These are phyloP conservation scores for Lasius platythorax DNA, from an alignment of 2,888 invertebrate genomes.

Conservation along the genomic window DNA sequence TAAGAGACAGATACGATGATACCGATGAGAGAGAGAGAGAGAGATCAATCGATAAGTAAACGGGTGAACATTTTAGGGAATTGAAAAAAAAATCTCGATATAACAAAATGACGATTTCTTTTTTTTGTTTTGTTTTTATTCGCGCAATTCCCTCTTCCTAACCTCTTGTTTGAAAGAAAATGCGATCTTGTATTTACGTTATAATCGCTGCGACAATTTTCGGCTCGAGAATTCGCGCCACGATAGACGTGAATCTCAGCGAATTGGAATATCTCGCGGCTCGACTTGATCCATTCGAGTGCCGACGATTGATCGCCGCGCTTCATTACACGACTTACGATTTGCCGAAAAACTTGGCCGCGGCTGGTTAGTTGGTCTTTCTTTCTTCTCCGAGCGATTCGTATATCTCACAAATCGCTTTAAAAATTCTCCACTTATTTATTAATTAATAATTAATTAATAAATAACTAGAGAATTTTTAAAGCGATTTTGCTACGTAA, in stretches of 20 bases:
- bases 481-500: no score
- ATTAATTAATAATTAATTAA: background rate
- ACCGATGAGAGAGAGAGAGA: background rate
- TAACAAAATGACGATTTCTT: slow-evolving; percentile 1
- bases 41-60: background rate
- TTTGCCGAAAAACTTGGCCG: slow-evolving; percentile 85
- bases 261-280: slow-evolving; percentile 87
- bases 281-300: slow-evolving; percentile 88
- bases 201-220: background rate
- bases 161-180: slow-evolving; percentile 12
- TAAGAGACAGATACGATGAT: slow-evolving; percentile 54
- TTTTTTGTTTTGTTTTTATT: background rate
- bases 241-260: slow-evolving; percentile 82
- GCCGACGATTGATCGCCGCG: slow-evolving; percentile 87
- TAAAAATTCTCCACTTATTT: background rate
- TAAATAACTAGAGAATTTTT: no score
- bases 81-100: background rate
- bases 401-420: background rate
- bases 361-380: slow-evolving; percentile 84
- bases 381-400: background rate
- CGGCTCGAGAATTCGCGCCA: slow-evolving; percentile 41
- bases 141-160: background rate
- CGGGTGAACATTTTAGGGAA: background rate
- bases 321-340: slow-evolving; percentile 87
- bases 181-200: slow-evolving; percentile 22